Base-by-base conservation (phyloP, 2,113 vertebrate species). In the Rousettus leschenaultii region DNA sequence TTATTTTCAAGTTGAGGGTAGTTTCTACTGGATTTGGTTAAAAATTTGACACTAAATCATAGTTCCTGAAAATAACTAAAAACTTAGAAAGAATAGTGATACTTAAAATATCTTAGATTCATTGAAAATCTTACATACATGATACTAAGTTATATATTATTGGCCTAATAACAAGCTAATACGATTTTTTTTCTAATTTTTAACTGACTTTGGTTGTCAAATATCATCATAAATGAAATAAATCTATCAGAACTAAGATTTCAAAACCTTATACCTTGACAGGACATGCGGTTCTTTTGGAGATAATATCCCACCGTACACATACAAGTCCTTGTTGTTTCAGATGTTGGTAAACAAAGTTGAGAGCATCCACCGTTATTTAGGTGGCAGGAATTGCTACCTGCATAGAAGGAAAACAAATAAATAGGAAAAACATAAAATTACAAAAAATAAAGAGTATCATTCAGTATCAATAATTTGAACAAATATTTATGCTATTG, bases 321-420 rank as follows among this genome's bases (percentile, higher is more conserved):
- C 96, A 99, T 98, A 90, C 99, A 99, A n/a, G 99, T 99, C 5
- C 99, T 99, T 59, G 98, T 99, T 84, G 98, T 99, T 98, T 99
- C 99, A 19, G 99, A 99, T 5, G 99, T 99, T 43, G 99, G 99
- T 87, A 99, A 98, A 86, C 99, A 99, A 75, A 99, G 99, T 97
- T 99, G 99, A 48, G 99, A 99, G 97, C 99, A 99, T 40, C 99
- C 99, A 70, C 99, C 99, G 6, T 99, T 99, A 97, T 99, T 99
- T 18, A 99, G 91, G 95, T 99, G 99, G 93, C 99, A 99, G 22
- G 98, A 99, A 98, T 99, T 99, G 96, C 99, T 99, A 90, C 99
- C 99, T 99, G 13, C 21, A 24, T 79, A 55, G 26, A 73, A 75
- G 30, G 4, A 93, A 97, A 55, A 7, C 18, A 86, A 89, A 9